Conservation (phyloP, 35 echinoderm and acorn worm species). For the Lytechinus variegatus region DNA sequence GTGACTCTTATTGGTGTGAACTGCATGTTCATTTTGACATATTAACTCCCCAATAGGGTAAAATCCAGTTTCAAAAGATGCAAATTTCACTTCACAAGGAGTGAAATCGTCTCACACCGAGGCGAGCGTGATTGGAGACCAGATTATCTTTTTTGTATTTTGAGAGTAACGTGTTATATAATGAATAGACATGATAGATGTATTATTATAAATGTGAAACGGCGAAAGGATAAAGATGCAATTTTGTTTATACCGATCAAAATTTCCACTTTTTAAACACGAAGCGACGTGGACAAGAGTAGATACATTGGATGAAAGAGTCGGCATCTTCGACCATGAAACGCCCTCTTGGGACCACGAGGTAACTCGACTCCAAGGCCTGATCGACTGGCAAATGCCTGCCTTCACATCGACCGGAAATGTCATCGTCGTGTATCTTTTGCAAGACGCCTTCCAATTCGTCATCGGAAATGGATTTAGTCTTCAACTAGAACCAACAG, state of each 20-base stretch:
- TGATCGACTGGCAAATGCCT: not conserved
- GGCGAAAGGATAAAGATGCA: not conserved
- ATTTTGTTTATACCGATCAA: not conserved
- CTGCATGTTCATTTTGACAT: too few relatives aligned
- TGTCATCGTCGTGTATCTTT: not conserved
- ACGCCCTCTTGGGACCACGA: not conserved
- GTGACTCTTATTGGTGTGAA: too few relatives aligned
- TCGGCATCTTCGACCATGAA: not conserved
- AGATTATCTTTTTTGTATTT: too few relatives aligned
- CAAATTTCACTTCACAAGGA: too few relatives aligned
- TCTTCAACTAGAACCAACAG: not conserved
- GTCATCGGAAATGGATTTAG: not conserved
- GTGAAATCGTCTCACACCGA: too few relatives aligned
- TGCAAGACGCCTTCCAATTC: not conserved
- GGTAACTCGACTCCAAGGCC: not conserved
- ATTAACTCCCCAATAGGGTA: too few relatives aligned
- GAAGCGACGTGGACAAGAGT: not conserved
- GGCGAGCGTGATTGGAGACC: too few relatives aligned
- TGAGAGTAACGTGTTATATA: too few relatives aligned
- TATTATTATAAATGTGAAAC: too few relatives aligned
- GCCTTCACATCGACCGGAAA: not conserved
- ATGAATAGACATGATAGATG: too few relatives aligned
- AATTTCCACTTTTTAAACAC: too few relatives aligned
- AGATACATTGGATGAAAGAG: not conserved
- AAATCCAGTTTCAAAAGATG: too few relatives aligned